Evolutionary conservation across 2,797 vertebrate species (phyloP), one percentile per base, ranked within the genome.

Genomic region (Eidolon dupreanum): DNA sequence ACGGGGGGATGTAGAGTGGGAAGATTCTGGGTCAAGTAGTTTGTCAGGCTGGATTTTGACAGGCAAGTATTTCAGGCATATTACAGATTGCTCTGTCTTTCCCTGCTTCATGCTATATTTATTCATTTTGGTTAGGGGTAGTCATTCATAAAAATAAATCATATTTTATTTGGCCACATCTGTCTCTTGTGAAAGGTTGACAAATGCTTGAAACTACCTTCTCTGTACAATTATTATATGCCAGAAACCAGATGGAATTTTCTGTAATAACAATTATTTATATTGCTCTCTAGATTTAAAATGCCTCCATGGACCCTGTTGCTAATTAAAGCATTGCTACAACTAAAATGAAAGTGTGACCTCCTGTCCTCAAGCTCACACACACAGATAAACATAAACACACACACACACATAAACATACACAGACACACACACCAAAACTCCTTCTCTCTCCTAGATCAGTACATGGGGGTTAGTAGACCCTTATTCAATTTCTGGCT

Each of bases 191-290:
- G 16, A 57, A 66, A 28, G 43, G 31, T 84, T 61, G 83, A 55
- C 65, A 95, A 59, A 86, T 77, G 8, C 77, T 73, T 96, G 81
- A 82, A 83, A 11, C 55, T 46, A 36, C 31, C 12, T 57, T 78
- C 22, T 66, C 22, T 66, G 20, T 87, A 51, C 49, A 49, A 49
- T 49, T 51, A n/a, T 57, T 49, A 81, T 75, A 88, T 70, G 36
- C 26, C 77, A 84, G 12, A 82, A 89, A 70, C 20, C 65, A 94
- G 66, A 77, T 88, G 65, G 38, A 8, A 88, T 83, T 90, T 90
- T 91, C 65, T 91, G 71, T 57, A 79, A 41, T 88, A 36, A 26
- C 77, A 88, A 65, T 93, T 65, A 93, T 93, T 95, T 84, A 78
- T 90, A 57, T 81, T 94, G 22, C 90, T 88, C 43, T 93, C 61